Base-by-base conservation (phyloP, 2,888 invertebrate species). In the Dorcus hopei region DNA sequence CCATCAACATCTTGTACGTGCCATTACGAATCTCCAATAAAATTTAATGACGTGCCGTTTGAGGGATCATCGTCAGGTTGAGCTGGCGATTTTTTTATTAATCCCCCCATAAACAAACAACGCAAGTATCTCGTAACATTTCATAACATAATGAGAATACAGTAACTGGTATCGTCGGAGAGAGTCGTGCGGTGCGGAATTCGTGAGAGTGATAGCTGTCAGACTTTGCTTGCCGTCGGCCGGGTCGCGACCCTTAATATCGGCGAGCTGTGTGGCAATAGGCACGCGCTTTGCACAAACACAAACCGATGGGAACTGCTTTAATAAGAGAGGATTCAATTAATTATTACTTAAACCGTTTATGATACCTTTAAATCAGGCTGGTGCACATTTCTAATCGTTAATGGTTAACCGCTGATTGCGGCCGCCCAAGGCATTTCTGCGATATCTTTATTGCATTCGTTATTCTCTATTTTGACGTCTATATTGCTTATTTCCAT, bases 181-280 rank as follows among this genome's bases (percentile, higher is more conserved):
- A 33, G 26, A 33, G 45, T 45, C 45, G 45, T 45, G 45, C 45
- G 19, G 45, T 19, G 45, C 45, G 16, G 45, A 45, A 19, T 56
- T 65, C 68, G 68, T 68, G 68, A 67, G 65, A 65, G 65, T 68
- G 68, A 68, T 68, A 67, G 68, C 68, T 68, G 68, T 68, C 68
- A 67, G 68, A 66, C 58, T 64, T 61, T 58, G 63, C 51, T 58
- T 53, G 58, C 53, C 54, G 64, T 60, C 63, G 60, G 56, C 59
- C 55, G 61, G 67, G 66, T 67, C 68, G 61, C 65, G 68, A 67
- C 68, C 67, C 58, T 58, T 23, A 23, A 45, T 45, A 45, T 45
- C 45, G 45, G 45, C 14, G 19, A 23, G 23, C 45, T 45, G 45
- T 45, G 45, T 45, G 45, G 45, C 23, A 45, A 45, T 9, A 23